These are phyloP conservation scores for Hydrochoerus hydrochaeris DNA, from an alignment of 2,113 vertebrate species.

Conservation along the genomic window DNA sequence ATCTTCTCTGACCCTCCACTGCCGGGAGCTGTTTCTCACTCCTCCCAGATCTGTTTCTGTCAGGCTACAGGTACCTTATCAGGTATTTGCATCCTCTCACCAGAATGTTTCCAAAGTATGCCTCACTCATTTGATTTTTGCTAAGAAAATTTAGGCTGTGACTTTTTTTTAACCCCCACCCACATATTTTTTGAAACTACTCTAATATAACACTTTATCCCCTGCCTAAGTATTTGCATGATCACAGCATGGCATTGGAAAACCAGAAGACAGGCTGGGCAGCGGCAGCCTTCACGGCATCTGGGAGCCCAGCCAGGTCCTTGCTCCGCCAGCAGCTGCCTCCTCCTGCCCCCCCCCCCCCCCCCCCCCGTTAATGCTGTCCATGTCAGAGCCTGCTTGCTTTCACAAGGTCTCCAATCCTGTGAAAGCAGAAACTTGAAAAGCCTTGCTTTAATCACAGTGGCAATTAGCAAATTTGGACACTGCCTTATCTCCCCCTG, in stretches of 20 bases:
- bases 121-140: neutral
- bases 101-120: neutral
- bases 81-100: neutral
- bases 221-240: neutral
- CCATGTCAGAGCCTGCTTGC: slow-evolving; percentile 71
- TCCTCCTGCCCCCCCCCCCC: slow-evolving; percentile 47
- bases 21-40: neutral
- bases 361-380: slow-evolving; percentile 46
- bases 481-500: slow-evolving; percentile 68
- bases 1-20: too few species aligned
- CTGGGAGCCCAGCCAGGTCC: neutral
- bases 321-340: neutral
- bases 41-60: neutral
- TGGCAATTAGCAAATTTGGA: slow-evolving; percentile 76
- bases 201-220: fast-evolving
- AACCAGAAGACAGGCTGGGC: neutral
- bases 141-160: neutral
- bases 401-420: slow-evolving; percentile 71
- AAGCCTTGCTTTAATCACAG: slow-evolving; percentile 82
- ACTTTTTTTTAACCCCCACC: neutral
- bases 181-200: neutral
- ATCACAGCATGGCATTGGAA: neutral
- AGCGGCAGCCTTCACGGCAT: slow-evolving; percentile 1
- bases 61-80: neutral
- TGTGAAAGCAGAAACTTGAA: slow-evolving; percentile 66